These are phyloP conservation scores for Onthophagus taurus DNA, from an alignment of 1,140 invertebrate species.

Conservation along the genomic window DNA sequence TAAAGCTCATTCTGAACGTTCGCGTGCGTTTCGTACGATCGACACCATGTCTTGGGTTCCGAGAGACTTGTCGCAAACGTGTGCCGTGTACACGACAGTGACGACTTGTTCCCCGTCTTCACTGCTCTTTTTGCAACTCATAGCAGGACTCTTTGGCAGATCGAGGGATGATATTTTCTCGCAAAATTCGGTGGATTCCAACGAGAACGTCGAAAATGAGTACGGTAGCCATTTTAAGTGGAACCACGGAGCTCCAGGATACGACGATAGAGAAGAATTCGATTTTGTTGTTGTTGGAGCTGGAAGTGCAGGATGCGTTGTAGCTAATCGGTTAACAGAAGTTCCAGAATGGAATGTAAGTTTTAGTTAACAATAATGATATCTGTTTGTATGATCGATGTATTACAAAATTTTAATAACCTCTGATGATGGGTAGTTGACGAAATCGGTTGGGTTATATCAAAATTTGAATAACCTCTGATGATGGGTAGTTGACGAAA, in stretches of 20 bases:
- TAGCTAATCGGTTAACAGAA: constrained; percentile 9
- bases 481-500: no score
- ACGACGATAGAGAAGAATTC: no score
- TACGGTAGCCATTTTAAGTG: background rate
- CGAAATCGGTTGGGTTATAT: no score
- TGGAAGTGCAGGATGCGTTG: constrained; percentile 7
- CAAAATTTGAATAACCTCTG: no score
- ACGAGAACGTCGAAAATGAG: background rate
- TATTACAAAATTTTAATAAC: no score
- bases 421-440: no score
- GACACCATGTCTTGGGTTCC: constrained; percentile 49
- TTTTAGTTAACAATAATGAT: no score
- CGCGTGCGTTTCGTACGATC: no score
- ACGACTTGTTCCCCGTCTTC: constrained; percentile 47
- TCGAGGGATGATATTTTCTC: constrained; percentile 35
- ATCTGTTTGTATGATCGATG: no score
- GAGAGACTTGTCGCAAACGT: constrained; percentile 44
- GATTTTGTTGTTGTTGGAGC: constrained; percentile 10
- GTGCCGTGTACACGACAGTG: constrained; percentile 40
- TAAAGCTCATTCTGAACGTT: no score
- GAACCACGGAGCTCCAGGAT: constrained; percentile 1
- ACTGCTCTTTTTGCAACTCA: constrained; percentile 46
- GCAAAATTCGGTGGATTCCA: background rate
- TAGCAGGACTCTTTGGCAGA: constrained; percentile 46
- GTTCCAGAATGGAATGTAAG: constrained; percentile 16